phyloP scores from a whole-genome alignment of 2,888 invertebrate genomes.

The Mongoloraphidia duomilia region DNA sequence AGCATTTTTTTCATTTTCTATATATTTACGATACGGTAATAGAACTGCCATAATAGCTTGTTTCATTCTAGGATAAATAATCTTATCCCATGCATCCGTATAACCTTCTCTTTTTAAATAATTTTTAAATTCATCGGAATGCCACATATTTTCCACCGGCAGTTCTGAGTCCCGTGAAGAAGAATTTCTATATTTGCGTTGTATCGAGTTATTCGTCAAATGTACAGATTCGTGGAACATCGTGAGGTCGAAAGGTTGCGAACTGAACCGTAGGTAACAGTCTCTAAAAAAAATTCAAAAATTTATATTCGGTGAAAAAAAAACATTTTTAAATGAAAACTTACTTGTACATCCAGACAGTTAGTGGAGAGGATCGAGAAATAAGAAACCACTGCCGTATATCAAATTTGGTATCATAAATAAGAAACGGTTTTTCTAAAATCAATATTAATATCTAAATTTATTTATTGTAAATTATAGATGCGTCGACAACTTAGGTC shows the following conservation, averaged over 20 bases:
- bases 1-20: neutral
- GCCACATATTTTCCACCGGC: slow-evolving; percentile 29
- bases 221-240: slow-evolving; percentile 78
- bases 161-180: slow-evolving; percentile 50
- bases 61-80: neutral
- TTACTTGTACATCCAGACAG: slow-evolving; percentile 76
- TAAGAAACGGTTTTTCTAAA: slow-evolving; percentile 65
- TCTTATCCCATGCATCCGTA: neutral
- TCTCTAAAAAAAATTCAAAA: slow-evolving; percentile 37
- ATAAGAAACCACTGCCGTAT: slow-evolving; percentile 83
- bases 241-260: slow-evolving; percentile 61
- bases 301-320: neutral
- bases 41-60: neutral
- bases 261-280: slow-evolving; percentile 75
- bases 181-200: slow-evolving; percentile 58
- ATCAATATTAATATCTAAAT: too few relatives aligned
- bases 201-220: slow-evolving; percentile 75
- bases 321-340: slow-evolving; percentile 10
- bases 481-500: too few relatives aligned
- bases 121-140: neutral
- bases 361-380: slow-evolving; percentile 70
- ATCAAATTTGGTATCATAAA: slow-evolving; percentile 77
- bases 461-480: too few relatives aligned
- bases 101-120: neutral
- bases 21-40: neutral